Conservation (phyloP, 2,113 vertebrate species). For the Clarias magur region DNA sequence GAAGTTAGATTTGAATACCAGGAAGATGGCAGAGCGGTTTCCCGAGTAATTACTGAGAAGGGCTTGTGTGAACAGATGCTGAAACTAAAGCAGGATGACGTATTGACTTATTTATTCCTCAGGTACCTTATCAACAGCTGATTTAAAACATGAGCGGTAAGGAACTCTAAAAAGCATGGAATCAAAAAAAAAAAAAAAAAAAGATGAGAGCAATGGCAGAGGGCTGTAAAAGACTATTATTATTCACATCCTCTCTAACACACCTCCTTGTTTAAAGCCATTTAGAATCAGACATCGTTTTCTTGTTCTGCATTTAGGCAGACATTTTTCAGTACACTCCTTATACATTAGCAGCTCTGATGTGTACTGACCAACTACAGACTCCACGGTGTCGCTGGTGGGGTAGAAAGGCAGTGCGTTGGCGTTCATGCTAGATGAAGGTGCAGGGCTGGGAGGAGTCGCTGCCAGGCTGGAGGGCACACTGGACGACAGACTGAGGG, state of each 20-base stretch:
- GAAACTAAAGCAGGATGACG: neutral
- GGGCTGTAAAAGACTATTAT: neutral
- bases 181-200: neutral
- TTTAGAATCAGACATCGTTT: neutral
- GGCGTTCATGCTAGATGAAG: slow-evolving; percentile 94
- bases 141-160: neutral
- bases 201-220: too few species aligned
- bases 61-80: too few species aligned
- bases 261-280: neutral
- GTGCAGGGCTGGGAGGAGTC: slow-evolving; percentile 91
- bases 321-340: neutral
- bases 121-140: neutral
- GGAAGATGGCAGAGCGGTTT: too few species aligned
- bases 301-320: neutral
- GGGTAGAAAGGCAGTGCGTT: slow-evolving; percentile 98
- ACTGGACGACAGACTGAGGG: slow-evolving; percentile 93
- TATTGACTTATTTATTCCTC: neutral
- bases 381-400: slow-evolving; percentile 97
- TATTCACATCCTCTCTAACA: neutral
- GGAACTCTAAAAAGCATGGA: neutral
- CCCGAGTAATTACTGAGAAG: too few species aligned
- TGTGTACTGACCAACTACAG: slow-evolving; percentile 86
- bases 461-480: slow-evolving; percentile 95
- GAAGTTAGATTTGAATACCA: neutral
- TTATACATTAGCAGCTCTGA: neutral